Conservation (phyloP, 2,797 vertebrate genomes). For the Syngnathus acus region DNA sequence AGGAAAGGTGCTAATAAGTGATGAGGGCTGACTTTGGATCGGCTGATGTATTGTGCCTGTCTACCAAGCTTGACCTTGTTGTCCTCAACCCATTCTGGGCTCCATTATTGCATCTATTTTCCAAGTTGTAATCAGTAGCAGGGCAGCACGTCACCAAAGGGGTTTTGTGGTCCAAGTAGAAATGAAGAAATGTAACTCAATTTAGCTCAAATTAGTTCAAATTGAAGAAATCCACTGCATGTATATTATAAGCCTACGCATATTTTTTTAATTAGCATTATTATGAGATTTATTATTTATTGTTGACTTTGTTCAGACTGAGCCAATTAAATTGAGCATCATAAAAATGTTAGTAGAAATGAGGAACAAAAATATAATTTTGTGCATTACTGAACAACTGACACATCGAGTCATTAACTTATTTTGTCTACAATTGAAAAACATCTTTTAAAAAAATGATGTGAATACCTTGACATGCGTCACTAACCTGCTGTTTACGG, state of each 20-base stretch:
- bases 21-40: not conserved
- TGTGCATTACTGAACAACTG: not conserved
- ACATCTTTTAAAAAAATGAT: not conserved
- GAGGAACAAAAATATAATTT: not conserved
- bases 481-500: constrained; percentile 16
- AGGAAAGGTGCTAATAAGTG: not conserved
- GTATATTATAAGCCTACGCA: too few species aligned
- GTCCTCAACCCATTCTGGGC: not conserved
- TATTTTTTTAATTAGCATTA: not conserved
- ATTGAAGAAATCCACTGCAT: too few species aligned
- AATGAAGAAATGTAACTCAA: not conserved
- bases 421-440: not conserved
- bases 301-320: not conserved
- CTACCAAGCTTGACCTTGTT: not conserved
- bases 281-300: not conserved
- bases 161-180: not conserved
- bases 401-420: not conserved
- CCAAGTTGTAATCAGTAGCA: not conserved
- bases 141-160: not conserved
- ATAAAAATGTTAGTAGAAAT: not conserved
- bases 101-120: not conserved
- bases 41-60: not conserved
- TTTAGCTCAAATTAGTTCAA: too few species aligned
- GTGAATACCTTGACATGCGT: not conserved
- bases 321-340: not conserved